These are phyloP conservation scores for Taenioides sp. DNA, from an alignment of 2,797 vertebrate species.

Conservation along the genomic window DNA sequence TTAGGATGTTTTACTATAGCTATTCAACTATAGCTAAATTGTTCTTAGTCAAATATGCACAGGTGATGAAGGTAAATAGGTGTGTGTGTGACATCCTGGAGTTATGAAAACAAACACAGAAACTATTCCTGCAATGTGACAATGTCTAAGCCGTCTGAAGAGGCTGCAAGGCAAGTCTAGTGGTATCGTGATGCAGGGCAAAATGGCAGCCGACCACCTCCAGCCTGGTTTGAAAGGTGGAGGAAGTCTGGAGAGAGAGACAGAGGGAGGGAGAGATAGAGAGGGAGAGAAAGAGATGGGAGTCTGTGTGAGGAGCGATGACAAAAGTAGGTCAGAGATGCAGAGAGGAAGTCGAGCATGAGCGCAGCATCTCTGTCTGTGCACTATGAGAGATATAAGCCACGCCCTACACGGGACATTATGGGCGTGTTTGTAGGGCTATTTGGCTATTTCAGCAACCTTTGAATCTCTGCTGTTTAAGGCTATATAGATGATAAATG, in stretches of 20 bases:
- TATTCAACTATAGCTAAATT: background rate
- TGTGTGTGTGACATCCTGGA: slow-evolving; percentile 36
- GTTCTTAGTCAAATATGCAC: background rate
- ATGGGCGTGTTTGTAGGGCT: background rate
- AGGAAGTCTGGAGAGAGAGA: slow-evolving; percentile 15
- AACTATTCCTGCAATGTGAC: slow-evolving; percentile 9
- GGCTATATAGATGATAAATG: too few relatives aligned
- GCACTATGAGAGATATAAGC: slow-evolving; percentile 34
- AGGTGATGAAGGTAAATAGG: slow-evolving; percentile 19
- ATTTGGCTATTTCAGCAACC: background rate
- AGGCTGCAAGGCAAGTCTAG: slow-evolving; percentile 22
- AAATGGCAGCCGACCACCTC: slow-evolving; percentile 44
- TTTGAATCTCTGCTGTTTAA: background rate
- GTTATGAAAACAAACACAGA: slow-evolving; percentile 25
- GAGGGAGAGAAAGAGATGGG: slow-evolving; percentile 12
- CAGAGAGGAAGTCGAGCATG: slow-evolving; percentile 66
- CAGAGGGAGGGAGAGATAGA: slow-evolving; percentile 17
- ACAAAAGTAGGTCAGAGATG: slow-evolving; percentile 77
- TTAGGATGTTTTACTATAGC: background rate
- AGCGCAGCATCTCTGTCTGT: slow-evolving; percentile 64
- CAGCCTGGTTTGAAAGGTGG: slow-evolving; percentile 42
- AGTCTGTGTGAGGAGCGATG: slow-evolving; percentile 38
- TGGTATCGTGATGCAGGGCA: slow-evolving; percentile 16
- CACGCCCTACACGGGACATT: background rate
- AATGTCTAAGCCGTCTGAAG: background rate